These are phyloP conservation scores for Ciconia boyciana DNA, from an alignment of 2,113 vertebrate species.

Conservation along the genomic window DNA sequence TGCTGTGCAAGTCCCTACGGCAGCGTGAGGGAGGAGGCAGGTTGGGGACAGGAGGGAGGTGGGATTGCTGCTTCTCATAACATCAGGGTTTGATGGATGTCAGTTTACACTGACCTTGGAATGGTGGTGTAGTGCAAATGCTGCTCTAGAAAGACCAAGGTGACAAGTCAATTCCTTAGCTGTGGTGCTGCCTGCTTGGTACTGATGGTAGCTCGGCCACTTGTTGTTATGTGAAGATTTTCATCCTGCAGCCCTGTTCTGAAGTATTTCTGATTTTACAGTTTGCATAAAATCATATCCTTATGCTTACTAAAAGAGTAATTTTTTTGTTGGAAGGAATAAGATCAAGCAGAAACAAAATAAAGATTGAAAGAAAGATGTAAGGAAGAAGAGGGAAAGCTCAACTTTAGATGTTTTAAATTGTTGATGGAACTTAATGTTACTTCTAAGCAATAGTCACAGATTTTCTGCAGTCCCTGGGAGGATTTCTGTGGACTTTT, in stretches of 20 bases:
- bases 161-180: background rate
- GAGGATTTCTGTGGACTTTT: background rate
- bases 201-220: background rate
- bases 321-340: background rate
- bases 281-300: background rate
- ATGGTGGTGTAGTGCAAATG: background rate
- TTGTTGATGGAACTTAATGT: background rate
- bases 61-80: background rate
- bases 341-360: background rate
- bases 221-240: background rate
- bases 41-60: background rate
- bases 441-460: background rate
- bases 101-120: background rate
- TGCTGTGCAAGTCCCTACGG: fast-evolving
- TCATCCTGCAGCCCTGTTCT: background rate
- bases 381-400: background rate
- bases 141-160: background rate
- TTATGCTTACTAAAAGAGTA: background rate
- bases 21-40: background rate
- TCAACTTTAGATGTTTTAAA: background rate
- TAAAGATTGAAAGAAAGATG: background rate
- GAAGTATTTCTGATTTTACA: background rate
- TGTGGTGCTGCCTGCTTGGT: background rate
- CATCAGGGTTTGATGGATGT: background rate
- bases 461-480: background rate